These are phyloP conservation scores for Parasteatoda lunata DNA, from an alignment of 2,888 invertebrate genomes.

Conservation along the genomic window DNA sequence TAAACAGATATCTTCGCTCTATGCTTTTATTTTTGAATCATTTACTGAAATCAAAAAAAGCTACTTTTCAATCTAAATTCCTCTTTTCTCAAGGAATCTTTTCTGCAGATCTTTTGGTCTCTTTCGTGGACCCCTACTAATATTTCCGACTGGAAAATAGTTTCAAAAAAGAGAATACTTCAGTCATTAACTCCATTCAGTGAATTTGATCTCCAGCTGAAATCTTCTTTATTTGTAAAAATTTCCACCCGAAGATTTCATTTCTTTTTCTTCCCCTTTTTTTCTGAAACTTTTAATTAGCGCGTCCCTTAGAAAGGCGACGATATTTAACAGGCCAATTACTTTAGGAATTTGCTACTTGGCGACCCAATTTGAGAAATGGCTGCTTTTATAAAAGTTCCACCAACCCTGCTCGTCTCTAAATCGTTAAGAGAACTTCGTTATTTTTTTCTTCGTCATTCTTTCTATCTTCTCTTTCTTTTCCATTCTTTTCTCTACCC, in stretches of 20 bases:
- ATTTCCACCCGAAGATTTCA: constrained; percentile 11
- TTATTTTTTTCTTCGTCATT: constrained; percentile 13
- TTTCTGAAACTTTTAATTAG: constrained; percentile 52
- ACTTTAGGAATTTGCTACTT: constrained; percentile 26
- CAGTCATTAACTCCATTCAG: constrained; percentile 39
- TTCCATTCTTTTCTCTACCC: constrained; percentile 1
- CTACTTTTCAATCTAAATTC: no score
- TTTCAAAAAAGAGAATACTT: constrained; percentile 20
- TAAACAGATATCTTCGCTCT: no score
- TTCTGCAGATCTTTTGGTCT: no score
- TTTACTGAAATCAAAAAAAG: no score
- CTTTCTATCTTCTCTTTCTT: constrained; percentile 13
- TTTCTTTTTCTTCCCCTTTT: constrained; percentile 15
- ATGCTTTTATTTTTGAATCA: no score
- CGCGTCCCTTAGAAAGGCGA: constrained; percentile 43
- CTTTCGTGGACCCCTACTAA: not conserved
- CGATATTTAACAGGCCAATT: constrained; percentile 62
- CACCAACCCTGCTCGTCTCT: constrained; percentile 2
- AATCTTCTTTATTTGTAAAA: constrained; percentile 41
- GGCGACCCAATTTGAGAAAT: constrained; percentile 43
- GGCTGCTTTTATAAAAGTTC: constrained; percentile 36
- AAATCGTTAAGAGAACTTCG: constrained; percentile 52
- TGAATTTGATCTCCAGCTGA: constrained; percentile 9
- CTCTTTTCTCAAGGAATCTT: no score
- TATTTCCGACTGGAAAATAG: constrained; percentile 1